These are phyloP conservation scores for Fopius arisanus DNA, from an alignment of 1,140 invertebrate genomes.

Conservation along the genomic window DNA sequence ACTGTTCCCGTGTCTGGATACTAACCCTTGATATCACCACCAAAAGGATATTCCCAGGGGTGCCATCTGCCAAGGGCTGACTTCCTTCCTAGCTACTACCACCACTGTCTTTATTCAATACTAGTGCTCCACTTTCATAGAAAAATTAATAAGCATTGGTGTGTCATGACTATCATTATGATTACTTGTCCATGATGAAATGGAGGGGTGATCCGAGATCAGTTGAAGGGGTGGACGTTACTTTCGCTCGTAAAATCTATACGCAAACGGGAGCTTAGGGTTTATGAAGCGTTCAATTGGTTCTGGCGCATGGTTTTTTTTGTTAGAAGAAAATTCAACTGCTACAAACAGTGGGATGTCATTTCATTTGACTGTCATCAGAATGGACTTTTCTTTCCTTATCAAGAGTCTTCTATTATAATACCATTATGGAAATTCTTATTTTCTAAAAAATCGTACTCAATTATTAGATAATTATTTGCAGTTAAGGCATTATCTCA, in stretches of 20 bases:
- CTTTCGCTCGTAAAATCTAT: background rate
- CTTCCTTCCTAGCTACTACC: slow-evolving; percentile 41
- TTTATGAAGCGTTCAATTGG: slow-evolving; percentile 15
- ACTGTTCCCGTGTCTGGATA: background rate
- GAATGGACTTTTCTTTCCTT: too few relatives aligned
- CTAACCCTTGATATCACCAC: slow-evolving; percentile 55
- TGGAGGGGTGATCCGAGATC: background rate
- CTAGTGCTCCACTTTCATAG: slow-evolving; percentile 20
- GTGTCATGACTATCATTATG: slow-evolving; percentile 28
- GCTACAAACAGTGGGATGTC: background rate
- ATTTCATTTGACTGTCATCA: too few relatives aligned
- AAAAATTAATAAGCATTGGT: slow-evolving; percentile 49
- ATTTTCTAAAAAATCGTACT: too few relatives aligned
- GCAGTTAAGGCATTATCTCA: too few relatives aligned
- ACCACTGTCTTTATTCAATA: background rate
- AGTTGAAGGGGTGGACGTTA: background rate
- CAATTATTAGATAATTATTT: too few relatives aligned
- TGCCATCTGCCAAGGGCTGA: slow-evolving; percentile 54
- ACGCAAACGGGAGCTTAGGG: background rate
- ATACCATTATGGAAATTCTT: too few relatives aligned
- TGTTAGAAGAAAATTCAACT: background rate
- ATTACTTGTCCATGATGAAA: slow-evolving; percentile 1
- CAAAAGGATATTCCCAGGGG: slow-evolving; percentile 54
- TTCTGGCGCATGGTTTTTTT: slow-evolving; percentile 19
- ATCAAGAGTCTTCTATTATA: too few relatives aligned